Conservation (phyloP, 2,797 vertebrate genomes). For the Tokudaia tokunoshimensis region DNA sequence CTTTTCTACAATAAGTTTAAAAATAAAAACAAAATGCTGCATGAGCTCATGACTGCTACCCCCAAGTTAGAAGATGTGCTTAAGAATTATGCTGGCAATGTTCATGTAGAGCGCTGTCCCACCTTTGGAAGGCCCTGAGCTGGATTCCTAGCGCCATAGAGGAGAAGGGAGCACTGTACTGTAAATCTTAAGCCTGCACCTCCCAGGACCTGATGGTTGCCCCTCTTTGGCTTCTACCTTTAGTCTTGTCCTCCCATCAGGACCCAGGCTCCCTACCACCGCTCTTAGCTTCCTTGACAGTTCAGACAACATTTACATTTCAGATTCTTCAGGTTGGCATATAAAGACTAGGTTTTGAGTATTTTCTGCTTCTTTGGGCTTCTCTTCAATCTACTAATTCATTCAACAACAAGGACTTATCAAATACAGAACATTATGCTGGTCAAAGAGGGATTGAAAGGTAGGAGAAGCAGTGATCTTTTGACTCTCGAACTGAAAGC, state of each 20-base stretch:
- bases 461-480: neutral
- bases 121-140: too few species aligned
- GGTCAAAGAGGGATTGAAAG: neutral
- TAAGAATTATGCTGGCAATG: neutral
- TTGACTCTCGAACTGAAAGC: neutral
- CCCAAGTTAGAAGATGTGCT: neutral
- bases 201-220: neutral
- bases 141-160: neutral
- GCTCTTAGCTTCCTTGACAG: neutral
- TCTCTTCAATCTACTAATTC: conserved; percentile 1
- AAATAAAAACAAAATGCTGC: neutral
- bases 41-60: neutral
- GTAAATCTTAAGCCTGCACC: neutral
- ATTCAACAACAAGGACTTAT: conserved; percentile 26
- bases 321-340: neutral
- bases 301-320: neutral
- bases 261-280: neutral
- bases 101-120: too few species aligned
- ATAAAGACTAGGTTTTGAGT: neutral
- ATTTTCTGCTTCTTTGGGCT: neutral
- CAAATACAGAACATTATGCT: neutral
- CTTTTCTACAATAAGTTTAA: conserved; percentile 6
- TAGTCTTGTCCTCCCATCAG: neutral
- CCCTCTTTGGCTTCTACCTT: neutral
- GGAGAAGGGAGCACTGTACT: neutral